Evolutionary conservation across 2,797 vertebrate genomes (phyloP).

Genomic region (Fundulus diaphanus): DNA sequence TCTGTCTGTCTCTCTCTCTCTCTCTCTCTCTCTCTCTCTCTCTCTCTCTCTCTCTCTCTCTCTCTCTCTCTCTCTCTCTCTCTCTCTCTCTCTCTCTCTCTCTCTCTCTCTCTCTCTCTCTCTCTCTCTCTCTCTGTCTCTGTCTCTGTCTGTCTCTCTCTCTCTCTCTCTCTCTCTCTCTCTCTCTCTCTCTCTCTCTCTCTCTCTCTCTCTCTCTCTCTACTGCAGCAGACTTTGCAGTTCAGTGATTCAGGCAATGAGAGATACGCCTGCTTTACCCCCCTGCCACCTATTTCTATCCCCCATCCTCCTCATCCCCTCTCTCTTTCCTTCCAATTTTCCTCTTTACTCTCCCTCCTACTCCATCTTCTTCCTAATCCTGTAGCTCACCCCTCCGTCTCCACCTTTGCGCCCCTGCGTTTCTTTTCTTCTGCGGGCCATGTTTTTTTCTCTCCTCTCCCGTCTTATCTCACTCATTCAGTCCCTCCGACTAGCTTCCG

Average conservation of each 20-base stretch:
- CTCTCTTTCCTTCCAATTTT: slow-evolving; percentile 31
- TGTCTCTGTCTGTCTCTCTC: no score
- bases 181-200: no score
- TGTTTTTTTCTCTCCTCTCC: slow-evolving; percentile 38
- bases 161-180: slow-evolving; percentile 26
- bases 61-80: slow-evolving; percentile 40
- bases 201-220: slow-evolving; percentile 32
- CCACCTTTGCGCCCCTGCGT: slow-evolving; percentile 31
- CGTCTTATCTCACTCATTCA: slow-evolving; percentile 70
- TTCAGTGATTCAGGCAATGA: slow-evolving; percentile 76
- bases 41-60: slow-evolving; percentile 44
- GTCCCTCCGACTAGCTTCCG: slow-evolving; percentile 49
- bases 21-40: slow-evolving; percentile 37
- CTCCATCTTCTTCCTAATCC: slow-evolving; percentile 67
- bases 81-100: slow-evolving; percentile 41
- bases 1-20: slow-evolving; percentile 40
- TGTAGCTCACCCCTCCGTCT: slow-evolving; percentile 55
- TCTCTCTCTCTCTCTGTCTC: slow-evolving; percentile 42
- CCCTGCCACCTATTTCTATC: slow-evolving; percentile 48
- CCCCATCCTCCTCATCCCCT: slow-evolving; percentile 19
- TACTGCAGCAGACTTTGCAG: slow-evolving; percentile 76
- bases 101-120: slow-evolving; percentile 46
- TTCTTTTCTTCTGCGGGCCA: slow-evolving; percentile 51
- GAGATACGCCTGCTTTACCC: slow-evolving; percentile 63
- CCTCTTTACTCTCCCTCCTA: slow-evolving; percentile 40